Percentiles rank a stretch among this genome's conserved stretches.
These are phyloP conservation scores for Sander lucioperca DNA, from an alignment of 2,113 vertebrate species.

Conservation along the genomic window DNA sequence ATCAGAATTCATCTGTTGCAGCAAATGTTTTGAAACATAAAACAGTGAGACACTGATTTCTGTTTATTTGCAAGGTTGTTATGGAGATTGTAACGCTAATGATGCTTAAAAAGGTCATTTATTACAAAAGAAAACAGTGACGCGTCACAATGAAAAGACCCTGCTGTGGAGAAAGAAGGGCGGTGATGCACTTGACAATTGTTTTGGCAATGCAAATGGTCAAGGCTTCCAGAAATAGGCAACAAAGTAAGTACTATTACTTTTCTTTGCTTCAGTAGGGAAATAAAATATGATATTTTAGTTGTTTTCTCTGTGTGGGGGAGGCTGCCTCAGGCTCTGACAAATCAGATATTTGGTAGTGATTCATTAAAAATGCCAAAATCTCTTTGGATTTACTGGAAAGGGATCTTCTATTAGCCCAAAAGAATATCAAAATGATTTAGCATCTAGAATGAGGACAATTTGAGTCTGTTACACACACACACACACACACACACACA, in stretches of 20 bases:
- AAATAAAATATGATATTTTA: conserved; percentile 31
- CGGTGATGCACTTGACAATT: conserved; percentile 11
- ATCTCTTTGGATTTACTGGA: conserved; percentile 16
- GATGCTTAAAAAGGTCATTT: conserved; percentile 2
- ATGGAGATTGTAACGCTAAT: conserved; percentile 19
- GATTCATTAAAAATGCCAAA: conserved; percentile 25
- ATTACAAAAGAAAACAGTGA: conserved; percentile 25
- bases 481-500: conserved; percentile 17
- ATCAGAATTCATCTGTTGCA: conserved; percentile 21
- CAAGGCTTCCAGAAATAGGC: conserved; percentile 18
- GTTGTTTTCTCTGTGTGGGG: conserved; percentile 32
- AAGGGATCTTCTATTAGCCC: not conserved
- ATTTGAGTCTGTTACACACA: conserved; percentile 13
- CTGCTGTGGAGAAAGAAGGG: conserved; percentile 20
- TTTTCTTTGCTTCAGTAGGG: conserved; percentile 20
- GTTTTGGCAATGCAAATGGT: conserved; percentile 7
- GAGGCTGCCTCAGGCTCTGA: conserved; percentile 38
- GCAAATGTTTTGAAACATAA: conserved; percentile 20
- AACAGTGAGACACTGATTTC: not conserved
- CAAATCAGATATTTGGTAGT: conserved; percentile 35
- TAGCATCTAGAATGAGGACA: conserved; percentile 14
- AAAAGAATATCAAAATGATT: conserved; percentile 11
- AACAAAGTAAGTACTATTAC: conserved; percentile 25
- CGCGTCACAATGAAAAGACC: conserved; percentile 19
- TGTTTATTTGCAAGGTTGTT: conserved; percentile 46